These are phyloP conservation scores for Ericerus pela DNA, from an alignment of 1,140 invertebrate genomes.

Conservation along the genomic window DNA sequence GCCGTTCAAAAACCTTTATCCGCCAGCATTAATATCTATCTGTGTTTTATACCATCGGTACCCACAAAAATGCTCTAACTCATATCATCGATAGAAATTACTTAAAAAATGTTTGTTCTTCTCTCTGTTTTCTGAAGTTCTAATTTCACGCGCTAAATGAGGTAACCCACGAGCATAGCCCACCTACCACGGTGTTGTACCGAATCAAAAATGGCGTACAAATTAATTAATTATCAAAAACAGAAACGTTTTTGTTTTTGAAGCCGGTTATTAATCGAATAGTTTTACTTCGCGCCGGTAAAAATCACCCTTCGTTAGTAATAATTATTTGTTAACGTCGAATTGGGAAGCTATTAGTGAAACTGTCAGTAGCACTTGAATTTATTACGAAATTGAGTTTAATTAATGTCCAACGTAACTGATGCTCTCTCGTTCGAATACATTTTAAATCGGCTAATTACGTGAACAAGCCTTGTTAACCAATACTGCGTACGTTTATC, in stretches of 20 bases:
- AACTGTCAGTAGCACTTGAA: conserved; percentile 10
- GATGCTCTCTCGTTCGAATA: neutral
- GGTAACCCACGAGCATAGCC: too few relatives aligned
- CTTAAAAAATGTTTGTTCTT: too few relatives aligned
- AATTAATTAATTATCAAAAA: conserved; percentile 13
- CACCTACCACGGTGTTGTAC: too few relatives aligned
- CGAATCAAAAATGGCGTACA: too few relatives aligned
- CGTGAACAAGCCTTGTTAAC: conserved; percentile 2
- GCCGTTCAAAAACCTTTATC: too few relatives aligned
- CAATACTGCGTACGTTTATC: too few relatives aligned
- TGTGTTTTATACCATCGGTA: too few relatives aligned
- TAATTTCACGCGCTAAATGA: too few relatives aligned
- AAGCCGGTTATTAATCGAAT: conserved; percentile 6
- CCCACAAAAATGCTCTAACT: too few relatives aligned
- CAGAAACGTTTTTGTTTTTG: conserved; percentile 11
- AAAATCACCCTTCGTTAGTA: conserved; percentile 12
- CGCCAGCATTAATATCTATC: too few relatives aligned
- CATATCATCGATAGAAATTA: too few relatives aligned
- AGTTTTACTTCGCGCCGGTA: conserved; percentile 3
- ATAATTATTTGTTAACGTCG: conserved; percentile 11
- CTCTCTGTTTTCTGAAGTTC: too few relatives aligned
- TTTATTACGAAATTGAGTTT: conserved; percentile 10
- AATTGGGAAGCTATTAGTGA: conserved; percentile 8
- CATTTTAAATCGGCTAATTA: conserved; percentile 2
- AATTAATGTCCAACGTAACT: conserved; percentile 1